Base-by-base conservation (phyloP, 2,113 vertebrate species). In the Ammodytes marinus region DNA sequence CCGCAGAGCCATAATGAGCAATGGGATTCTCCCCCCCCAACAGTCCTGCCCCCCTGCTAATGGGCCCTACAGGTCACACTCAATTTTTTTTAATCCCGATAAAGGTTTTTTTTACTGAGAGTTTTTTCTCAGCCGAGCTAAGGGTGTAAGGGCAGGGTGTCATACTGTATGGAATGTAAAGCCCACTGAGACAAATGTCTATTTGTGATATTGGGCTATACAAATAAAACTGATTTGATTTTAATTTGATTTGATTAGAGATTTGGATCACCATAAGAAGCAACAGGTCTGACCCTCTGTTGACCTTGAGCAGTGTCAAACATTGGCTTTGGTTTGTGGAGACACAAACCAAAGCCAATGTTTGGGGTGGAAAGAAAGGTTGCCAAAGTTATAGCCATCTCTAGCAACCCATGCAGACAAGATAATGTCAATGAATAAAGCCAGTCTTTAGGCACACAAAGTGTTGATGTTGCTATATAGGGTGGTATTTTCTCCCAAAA, bases 1-100 rank as follows among this genome's bases (percentile, higher is more conserved):
- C 64, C 74, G 66, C 79, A 52, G 72, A 50, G 47, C n/a, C 42
- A 80, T 90, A 87, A 90, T 87, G 84, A 93, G 85, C 71, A 83
- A 86, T 79, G 87, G 66, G 75, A 78, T 77, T 76, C 76, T 86
- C 86, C 57, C 79, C 67, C 87, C n/a, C n/a, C 27, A 78, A 78
- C 78, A 75, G 58, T 39, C 55, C 19, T 66, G 43, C 27, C 49
- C 64, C 76, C 72, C 49, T 50, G 55, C 79, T 75, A 66, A 82
- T 79, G 74, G 79, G 60, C 42, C 61, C 70, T n/a, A 9, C 59
- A 37, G 49, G 49, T 55, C 74, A 74, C 67, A 82, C 37, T 74
- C 52, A 37, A 27, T 27, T 27, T 27, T 27, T 27, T 27, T 27
- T 1, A 27, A 27, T 27, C 27, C 27, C 27, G 27, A 27, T 27